Evolutionary conservation across 2,113 vertebrate genomes (phyloP), one percentile per base, ranked within the genome.

Genomic region (Apaloderma vittatum): DNA sequence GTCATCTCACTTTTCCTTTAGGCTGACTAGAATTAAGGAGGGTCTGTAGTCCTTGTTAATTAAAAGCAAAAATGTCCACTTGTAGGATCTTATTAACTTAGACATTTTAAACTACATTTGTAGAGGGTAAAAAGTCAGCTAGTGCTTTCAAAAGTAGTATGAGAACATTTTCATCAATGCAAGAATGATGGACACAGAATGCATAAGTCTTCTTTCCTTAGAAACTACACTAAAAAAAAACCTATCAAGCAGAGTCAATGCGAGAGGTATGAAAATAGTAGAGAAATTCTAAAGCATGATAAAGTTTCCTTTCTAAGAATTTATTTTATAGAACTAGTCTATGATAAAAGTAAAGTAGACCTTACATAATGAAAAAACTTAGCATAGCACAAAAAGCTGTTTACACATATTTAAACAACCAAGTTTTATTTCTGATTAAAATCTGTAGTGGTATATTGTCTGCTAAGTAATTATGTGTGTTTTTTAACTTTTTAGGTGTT

Each of bases 1-100:
- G 74, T 90, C 43, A 51, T 61, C 37, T 85, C 54, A 52, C 67
- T 82, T 68, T 63, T 82, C 58, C 82, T 73, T 78, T 48, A 75
- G 45, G 65, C 45, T 72, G 66, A 77, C 20, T 22, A 80, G 18
- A 91, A 45, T 6, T 55, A 63, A 63, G 32, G 26, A 63, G 9
- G 26, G 12, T 81, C 51, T 59, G n/a, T 9, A 84, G 40, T 8
- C 37, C 11, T 75, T 74, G 9, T 27, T 59, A 74, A 91, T 27
- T 22, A 46, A 66, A 94, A 72, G 36, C 9, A 57, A 83, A 94
- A 83, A 80, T 19, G 4, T 6, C 5, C 24, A 62, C 32, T 36
- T 72, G 13, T 21, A 71, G 46, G 52, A 59, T 54, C 22, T 27
- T 54, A 49, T 15, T 32, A 87, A 71, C 8, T 58, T 74, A 58